These are phyloP conservation scores for Rutpela maculata DNA, from an alignment of 2,888 invertebrate species.

Conservation along the genomic window DNA sequence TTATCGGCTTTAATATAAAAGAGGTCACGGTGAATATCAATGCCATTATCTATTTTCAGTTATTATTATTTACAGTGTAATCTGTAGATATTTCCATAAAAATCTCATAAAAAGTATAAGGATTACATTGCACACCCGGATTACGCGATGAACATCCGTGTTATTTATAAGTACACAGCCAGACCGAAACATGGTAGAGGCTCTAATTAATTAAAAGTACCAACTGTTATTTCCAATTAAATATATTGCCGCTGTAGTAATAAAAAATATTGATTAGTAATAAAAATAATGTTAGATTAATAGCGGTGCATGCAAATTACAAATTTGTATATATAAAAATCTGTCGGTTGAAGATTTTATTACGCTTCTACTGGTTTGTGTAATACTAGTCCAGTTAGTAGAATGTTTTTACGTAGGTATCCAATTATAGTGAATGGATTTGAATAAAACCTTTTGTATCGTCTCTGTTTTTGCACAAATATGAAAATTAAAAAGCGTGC, in stretches of 20 bases:
- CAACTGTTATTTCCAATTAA: slow-evolving; percentile 17
- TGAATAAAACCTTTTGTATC: no score
- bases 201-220: slow-evolving; percentile 21
- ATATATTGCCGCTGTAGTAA: background rate
- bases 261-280: slow-evolving; percentile 4
- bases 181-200: background rate
- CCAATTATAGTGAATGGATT: no score
- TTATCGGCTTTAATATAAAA: background rate
- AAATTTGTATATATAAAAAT: background rate
- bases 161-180: slow-evolving; percentile 10
- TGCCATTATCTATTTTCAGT: background rate
- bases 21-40: background rate
- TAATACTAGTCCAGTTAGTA: no score
- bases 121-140: background rate
- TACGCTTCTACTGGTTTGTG: background rate
- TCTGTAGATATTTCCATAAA: background rate
- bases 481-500: no score
- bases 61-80: background rate
- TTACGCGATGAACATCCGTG: background rate
- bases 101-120: background rate
- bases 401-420: no score
- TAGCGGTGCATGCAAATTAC: background rate
- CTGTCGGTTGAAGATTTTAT: background rate
- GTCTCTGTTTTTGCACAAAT: no score
- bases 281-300: background rate